Percentiles rank a stretch among this genome's conserved stretches.
These are phyloP conservation scores for Drosophila chauvacae DNA, from an alignment of 1,140 invertebrate species.

Conservation along the genomic window DNA sequence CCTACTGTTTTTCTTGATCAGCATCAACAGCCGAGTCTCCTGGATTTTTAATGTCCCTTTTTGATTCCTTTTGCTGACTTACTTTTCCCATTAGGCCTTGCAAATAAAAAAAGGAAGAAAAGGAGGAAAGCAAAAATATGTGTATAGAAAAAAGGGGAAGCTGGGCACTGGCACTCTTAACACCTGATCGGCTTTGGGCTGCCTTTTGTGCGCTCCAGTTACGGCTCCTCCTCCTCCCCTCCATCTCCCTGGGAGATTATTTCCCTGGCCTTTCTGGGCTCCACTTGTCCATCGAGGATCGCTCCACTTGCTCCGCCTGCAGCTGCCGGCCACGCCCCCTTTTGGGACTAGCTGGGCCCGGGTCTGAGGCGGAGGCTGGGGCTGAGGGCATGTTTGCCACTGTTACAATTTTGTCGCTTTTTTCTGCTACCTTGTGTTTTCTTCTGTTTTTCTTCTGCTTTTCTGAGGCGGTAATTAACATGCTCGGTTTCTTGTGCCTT, in stretches of 20 bases:
- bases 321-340: slow-evolving; percentile 53
- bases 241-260: background rate
- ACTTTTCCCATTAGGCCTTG: background rate
- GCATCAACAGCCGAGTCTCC: too few relatives aligned
- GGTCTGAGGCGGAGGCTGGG: slow-evolving; percentile 5
- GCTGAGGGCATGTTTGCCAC: slow-evolving; percentile 46
- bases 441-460: slow-evolving; percentile 7
- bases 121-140: background rate
- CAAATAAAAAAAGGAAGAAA: background rate
- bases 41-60: too few relatives aligned
- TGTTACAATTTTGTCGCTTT: slow-evolving; percentile 77
- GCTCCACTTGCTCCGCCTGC: background rate
- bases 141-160: background rate
- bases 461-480: slow-evolving; percentile 38
- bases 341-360: slow-evolving; percentile 25
- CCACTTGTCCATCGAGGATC: slow-evolving; percentile 33
- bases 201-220: slow-evolving; percentile 41
- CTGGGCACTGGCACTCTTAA: slow-evolving; percentile 4
- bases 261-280: slow-evolving; percentile 6
- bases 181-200: slow-evolving; percentile 75
- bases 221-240: background rate
- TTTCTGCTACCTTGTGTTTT: slow-evolving; percentile 36
- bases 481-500: slow-evolving; percentile 23
- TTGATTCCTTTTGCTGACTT: background rate
- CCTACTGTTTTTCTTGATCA: too few relatives aligned